These are phyloP conservation scores for Ceratina calcarata DNA, from an alignment of 1,140 invertebrate species.

Conservation along the genomic window DNA sequence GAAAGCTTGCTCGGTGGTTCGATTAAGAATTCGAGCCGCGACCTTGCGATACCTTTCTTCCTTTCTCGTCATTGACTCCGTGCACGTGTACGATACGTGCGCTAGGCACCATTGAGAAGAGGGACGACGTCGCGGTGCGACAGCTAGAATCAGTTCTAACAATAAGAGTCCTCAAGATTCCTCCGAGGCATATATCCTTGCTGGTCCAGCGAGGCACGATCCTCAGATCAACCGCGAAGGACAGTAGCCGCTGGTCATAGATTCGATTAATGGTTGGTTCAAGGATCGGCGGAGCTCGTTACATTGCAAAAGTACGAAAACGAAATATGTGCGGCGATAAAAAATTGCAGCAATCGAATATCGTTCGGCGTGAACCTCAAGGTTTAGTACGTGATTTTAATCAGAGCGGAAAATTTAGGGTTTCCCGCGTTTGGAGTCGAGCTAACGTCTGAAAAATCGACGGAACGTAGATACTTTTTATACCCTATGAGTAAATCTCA, in stretches of 20 bases:
- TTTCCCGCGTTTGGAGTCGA: not conserved
- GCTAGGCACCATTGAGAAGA: slow-evolving; percentile 19
- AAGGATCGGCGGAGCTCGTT: slow-evolving; percentile 24
- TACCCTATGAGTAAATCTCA: not conserved
- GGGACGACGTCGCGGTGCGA: not conserved
- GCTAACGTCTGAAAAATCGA: not conserved
- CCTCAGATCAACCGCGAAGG: slow-evolving; percentile 27
- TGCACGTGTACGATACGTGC: slow-evolving; percentile 17
- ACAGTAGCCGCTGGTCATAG: slow-evolving; percentile 18
- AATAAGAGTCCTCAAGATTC: slow-evolving; percentile 38
- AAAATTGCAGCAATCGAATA: slow-evolving; percentile 11
- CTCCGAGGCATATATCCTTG: slow-evolving; percentile 4
- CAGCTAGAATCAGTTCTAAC: slow-evolving; percentile 32
- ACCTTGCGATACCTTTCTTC: slow-evolving; percentile 13
- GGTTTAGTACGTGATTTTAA: slow-evolving; percentile 8
- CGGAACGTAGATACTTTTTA: not conserved
- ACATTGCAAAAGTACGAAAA: slow-evolving; percentile 1
- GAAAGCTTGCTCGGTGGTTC: not conserved
- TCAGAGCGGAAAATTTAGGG: slow-evolving; percentile 44
- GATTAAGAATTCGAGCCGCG: slow-evolving; percentile 11
- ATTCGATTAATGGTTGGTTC: slow-evolving; percentile 25
- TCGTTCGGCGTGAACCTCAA: slow-evolving; percentile 17
- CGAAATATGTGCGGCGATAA: too few species aligned
- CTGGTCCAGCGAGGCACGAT: slow-evolving; percentile 17
- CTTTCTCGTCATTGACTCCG: slow-evolving; percentile 23